Evolutionary conservation across 1,140 invertebrate species (phyloP).

Genomic region (Neotoxoptera formosana): DNA sequence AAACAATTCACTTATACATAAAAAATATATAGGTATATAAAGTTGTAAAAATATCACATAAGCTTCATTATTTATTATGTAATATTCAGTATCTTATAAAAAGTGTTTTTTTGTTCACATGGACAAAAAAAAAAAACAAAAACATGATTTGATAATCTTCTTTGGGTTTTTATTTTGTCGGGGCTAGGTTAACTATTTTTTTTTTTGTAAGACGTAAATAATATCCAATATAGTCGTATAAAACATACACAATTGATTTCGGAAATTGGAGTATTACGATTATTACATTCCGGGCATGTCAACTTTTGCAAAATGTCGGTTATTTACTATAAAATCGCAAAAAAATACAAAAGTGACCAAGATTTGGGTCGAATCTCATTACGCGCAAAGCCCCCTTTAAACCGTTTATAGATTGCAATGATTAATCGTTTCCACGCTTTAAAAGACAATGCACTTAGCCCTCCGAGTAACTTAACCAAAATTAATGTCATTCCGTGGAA

Average conservation of each 20-base stretch:
- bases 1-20: not conserved
- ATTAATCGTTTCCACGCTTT: not conserved
- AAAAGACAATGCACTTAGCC: not conserved
- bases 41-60: too few relatives aligned
- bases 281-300: not conserved
- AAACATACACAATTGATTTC: not conserved
- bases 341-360: not conserved
- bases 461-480: not conserved
- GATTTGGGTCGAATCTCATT: not conserved
- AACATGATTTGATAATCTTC: not conserved
- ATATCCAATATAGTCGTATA: not conserved
- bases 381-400: not conserved
- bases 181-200: not conserved
- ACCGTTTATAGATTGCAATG: not conserved
- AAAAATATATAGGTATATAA: not conserved
- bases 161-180: not conserved
- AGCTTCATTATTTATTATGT: not conserved
- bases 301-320: not conserved
- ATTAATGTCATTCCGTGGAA: not conserved
- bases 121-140: not conserved
- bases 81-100: not conserved
- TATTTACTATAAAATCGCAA: not conserved
- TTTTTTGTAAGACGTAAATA: not conserved
- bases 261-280: not conserved
- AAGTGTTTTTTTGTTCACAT: not conserved